A percentile compares a stretch with the other conserved stretches of the same genome.
Conservation (phyloP, 2,797 vertebrate genomes). For the Staurois parvus region DNA sequence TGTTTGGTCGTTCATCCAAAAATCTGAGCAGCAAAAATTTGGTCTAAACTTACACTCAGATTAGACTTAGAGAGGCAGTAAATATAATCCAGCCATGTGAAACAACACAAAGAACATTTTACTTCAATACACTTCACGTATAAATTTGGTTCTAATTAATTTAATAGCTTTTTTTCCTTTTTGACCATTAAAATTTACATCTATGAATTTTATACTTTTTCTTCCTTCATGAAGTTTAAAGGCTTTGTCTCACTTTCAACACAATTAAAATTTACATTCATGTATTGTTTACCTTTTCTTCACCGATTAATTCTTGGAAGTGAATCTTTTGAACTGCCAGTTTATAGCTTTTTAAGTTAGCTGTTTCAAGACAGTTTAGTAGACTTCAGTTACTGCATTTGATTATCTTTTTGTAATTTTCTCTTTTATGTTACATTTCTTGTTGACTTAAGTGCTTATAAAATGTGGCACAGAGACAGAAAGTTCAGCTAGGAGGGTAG, state of each 20-base stretch:
- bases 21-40: no score
- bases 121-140: background rate
- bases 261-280: background rate
- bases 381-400: slow-evolving; percentile 46
- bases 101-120: background rate
- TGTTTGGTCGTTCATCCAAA: no score
- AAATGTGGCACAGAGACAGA: slow-evolving; percentile 14
- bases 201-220: no score
- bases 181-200: no score
- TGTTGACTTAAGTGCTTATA: slow-evolving; percentile 28
- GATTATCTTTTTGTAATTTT: slow-evolving; percentile 52
- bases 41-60: no score
- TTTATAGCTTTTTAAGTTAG: slow-evolving; percentile 21
- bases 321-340: slow-evolving; percentile 23
- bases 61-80: no score
- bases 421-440: slow-evolving; percentile 30
- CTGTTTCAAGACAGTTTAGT: slow-evolving; percentile 41
- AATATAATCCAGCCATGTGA: no score
- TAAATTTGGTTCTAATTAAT: slow-evolving; percentile 4
- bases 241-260: background rate
- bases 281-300: slow-evolving; percentile 39
- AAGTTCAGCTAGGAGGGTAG: slow-evolving; percentile 7
- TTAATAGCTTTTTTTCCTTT: no score
- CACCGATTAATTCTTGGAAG: slow-evolving; percentile 26
- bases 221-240: background rate